phyloP scores from a whole-genome alignment of 2,888 invertebrate species.

The Pemphredon lugubris region DNA sequence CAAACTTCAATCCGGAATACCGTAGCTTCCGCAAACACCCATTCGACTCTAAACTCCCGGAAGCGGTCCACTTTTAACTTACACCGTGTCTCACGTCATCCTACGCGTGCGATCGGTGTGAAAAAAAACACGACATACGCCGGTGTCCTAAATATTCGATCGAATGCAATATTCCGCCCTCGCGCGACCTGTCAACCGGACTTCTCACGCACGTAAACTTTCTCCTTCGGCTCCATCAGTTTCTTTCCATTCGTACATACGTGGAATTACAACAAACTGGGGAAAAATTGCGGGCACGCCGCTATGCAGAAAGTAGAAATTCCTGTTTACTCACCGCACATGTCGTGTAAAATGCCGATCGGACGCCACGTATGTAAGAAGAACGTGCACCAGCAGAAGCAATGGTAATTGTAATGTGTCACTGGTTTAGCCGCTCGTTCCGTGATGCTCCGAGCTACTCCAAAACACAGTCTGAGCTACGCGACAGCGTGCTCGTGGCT shows the following conservation, averaged over 20 bases:
- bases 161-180: neutral
- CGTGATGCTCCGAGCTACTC: conserved; percentile 24
- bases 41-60: no score
- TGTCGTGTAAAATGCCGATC: conserved; percentile 31
- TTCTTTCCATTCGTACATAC: neutral
- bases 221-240: neutral
- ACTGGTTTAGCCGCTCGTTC: conserved; percentile 20
- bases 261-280: no score
- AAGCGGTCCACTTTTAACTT: no score
- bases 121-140: no score
- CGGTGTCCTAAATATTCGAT: neutral
- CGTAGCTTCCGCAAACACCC: no score
- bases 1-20: no score
- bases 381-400: neutral
- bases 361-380: conserved; percentile 48
- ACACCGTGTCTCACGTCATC: no score
- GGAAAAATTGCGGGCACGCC: no score
- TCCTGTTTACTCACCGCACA: conserved; percentile 59
- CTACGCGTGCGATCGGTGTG: no score
- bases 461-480: conserved; percentile 50
- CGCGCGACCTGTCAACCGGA: neutral
- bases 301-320: neutral
- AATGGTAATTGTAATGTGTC: conserved; percentile 16
- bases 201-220: neutral
- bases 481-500: conserved; percentile 46